Base-by-base conservation (phyloP, 2,113 vertebrate genomes). In the Varanus komodoensis region DNA sequence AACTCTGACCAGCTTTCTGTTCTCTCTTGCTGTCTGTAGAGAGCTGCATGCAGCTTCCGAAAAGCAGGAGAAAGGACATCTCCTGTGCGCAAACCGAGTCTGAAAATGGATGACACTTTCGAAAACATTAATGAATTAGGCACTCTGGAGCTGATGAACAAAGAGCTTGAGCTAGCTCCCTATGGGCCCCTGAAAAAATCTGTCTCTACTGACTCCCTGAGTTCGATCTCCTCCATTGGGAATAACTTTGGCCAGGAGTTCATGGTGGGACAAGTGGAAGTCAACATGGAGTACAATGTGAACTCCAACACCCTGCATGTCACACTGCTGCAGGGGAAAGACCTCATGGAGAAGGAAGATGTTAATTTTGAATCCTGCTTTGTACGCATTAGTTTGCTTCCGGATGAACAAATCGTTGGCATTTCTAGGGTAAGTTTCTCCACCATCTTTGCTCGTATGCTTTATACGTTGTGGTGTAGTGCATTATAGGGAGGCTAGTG, bases 181-280 rank as follows among this genome's bases (percentile, higher is more conserved):
- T 97, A 97, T 0, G 97, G 98, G 27, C 96, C 97, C 52, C 90
- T 99, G 90, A 98, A 97, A 91, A 98, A 98, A 38, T 99, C 99
- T 57, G 89, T 98, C 90, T 99, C 99, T 0, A 98, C 98, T 0
- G 99, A 99, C 95, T 99, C 99, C 0, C 98, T 99, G 92, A 98
- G 98, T 96, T 99, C 99, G 90, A 96, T 99, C 96, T 99, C 99
- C 68, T 99, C 99, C 48, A 97, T 99, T 81, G 98, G 98, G 90
- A 99, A 99, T 95, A 99, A 98, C 93, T 99, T 99, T 0, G 99
- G 99, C 92, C 98, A 99, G 68, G 99, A 99, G 92, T 98, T 98
- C 97, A 98, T 98, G 0, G 98, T 99, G 79, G 99, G 99, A 80
- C 99, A 99, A 97, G 97, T 99, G 95, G 99, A 99, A 96, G 98